Evolutionary conservation across 2,113 vertebrate genomes (phyloP), one percentile per base, ranked within the genome.

Genomic region (Zootoca vivipara): DNA sequence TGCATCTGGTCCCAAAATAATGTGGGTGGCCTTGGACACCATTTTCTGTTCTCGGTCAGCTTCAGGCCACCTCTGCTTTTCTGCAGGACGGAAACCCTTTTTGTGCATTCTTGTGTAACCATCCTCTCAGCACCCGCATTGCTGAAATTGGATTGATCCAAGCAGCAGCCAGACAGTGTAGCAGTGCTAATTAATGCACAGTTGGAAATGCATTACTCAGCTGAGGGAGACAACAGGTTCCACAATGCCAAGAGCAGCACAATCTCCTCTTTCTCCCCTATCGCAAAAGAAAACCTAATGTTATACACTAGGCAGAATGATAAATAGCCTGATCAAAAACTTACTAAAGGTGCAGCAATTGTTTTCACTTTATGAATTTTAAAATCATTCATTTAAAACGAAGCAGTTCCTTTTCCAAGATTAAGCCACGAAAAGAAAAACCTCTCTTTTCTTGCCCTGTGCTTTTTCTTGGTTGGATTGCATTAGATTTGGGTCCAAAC

Each of bases 151-250:
- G 75, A 74, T 20, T 18, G 28, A 62, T 70, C 0, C 1, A 56
- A 4, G 0, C 4, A 70, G 0, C 13, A 4, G 12, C 0, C 9
- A 22, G 42, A 26, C 7, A 40, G 22, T 38, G 35, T 9, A 13
- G n/a, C 52, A 30, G 4, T 1, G 7, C 65, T 78, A 56, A 89
- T 75, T 67, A 88, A 24, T 6, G 18, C 40, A 69, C 28, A 69
- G 30, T 40, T 75, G 77, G 38, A 77, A 42, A 78, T 52, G 22
- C 72, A 52, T 79, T 79, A 78, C 52, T 42, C 20, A 85, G 82
- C 46, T 7, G 22, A 26, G 40, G 33, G 7, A 69, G 18, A 2
- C 13, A 22, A 9, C 58, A 9, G 78, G 26, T 42, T 81, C 22
- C 13, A 30, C 35, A 65, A 5, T 74, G 78, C 18, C 52, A 24